phyloP scores from a whole-genome alignment of 2,797 vertebrate genomes.

The Champsocephalus esox region DNA sequence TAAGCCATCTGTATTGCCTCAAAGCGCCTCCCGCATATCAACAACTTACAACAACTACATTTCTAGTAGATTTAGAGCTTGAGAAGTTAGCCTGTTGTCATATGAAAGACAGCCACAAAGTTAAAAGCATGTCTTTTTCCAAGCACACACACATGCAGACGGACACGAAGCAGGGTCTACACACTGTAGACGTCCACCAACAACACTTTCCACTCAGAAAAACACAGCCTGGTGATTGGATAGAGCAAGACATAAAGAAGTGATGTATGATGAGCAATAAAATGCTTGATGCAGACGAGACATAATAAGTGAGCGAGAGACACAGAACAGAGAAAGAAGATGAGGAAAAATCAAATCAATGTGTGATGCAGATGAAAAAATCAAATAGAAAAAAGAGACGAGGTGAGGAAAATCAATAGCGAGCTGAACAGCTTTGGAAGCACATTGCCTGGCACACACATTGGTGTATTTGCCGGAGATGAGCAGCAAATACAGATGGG shows the following conservation, averaged over 20 bases:
- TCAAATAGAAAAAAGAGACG: conserved; percentile 20
- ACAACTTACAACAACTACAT: conserved; percentile 8
- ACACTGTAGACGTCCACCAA: conserved; percentile 58
- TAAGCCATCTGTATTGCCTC: conserved; percentile 43
- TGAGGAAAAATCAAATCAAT: conserved; percentile 65
- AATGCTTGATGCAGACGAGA: conserved; percentile 40
- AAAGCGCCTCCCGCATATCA: conserved; percentile 31
- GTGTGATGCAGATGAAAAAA: conserved; percentile 60
- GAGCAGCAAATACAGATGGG: conserved; percentile 67
- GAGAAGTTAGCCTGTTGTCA: conserved; percentile 14
- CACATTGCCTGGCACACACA: conserved; percentile 63
- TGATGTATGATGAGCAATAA: conserved; percentile 53
- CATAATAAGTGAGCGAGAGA: conserved; percentile 35
- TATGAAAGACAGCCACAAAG: conserved; percentile 71
- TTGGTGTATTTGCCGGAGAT: conserved; percentile 64
- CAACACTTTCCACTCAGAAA: conserved; percentile 52
- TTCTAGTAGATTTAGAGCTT: conserved; percentile 5
- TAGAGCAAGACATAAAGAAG: conserved; percentile 33
- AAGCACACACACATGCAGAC: conserved; percentile 56
- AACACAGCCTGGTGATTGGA: conserved; percentile 47
- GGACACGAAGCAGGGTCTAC: conserved; percentile 48
- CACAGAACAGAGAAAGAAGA: conserved; percentile 47
- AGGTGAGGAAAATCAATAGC: conserved; percentile 70
- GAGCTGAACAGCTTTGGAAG: conserved; percentile 67
- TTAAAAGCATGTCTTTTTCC: conserved; percentile 77